These are phyloP conservation scores for Probaryconus sp. DNA, from an alignment of 1,140 invertebrate species.

Conservation along the genomic window DNA sequence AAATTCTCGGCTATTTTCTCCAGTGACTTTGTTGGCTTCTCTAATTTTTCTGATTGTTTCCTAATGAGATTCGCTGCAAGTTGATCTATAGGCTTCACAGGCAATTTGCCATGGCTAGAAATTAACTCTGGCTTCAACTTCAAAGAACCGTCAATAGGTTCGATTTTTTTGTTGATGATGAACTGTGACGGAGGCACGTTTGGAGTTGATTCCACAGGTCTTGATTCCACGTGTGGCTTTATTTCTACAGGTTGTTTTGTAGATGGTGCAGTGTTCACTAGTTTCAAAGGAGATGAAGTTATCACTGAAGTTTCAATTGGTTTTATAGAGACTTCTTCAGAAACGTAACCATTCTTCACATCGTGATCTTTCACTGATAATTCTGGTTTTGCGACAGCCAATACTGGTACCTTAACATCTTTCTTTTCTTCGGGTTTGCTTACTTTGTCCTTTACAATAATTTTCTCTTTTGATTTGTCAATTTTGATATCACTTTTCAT, in stretches of 20 bases:
- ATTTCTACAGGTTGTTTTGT: slow-evolving; percentile 73
- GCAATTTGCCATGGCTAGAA: slow-evolving; percentile 63
- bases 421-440: slow-evolving; percentile 61
- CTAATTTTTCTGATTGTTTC: slow-evolving; percentile 73
- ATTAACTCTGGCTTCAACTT: too few species aligned
- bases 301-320: slow-evolving; percentile 40
- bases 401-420: slow-evolving; percentile 39
- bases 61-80: slow-evolving; percentile 72
- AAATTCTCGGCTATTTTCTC: slow-evolving; percentile 76
- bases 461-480: slow-evolving; percentile 33
- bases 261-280: slow-evolving; percentile 28
- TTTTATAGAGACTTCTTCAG: slow-evolving; percentile 63
- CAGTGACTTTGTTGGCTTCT: slow-evolving; percentile 72
- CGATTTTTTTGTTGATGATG: not conserved
- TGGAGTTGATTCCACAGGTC: slow-evolving; percentile 1
- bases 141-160: too few species aligned
- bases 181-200: not conserved
- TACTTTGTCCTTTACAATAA: slow-evolving; percentile 16
- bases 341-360: slow-evolving; percentile 51
- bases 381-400: not conserved
- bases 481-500: slow-evolving; percentile 40
- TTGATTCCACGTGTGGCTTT: slow-evolving; percentile 62
- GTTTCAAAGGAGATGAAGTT: slow-evolving; percentile 22
- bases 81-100: slow-evolving; percentile 74
- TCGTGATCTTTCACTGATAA: slow-evolving; percentile 48